These are phyloP conservation scores for Squalus acanthias DNA, from an alignment of 2,797 vertebrate genomes.

Conservation along the genomic window DNA sequence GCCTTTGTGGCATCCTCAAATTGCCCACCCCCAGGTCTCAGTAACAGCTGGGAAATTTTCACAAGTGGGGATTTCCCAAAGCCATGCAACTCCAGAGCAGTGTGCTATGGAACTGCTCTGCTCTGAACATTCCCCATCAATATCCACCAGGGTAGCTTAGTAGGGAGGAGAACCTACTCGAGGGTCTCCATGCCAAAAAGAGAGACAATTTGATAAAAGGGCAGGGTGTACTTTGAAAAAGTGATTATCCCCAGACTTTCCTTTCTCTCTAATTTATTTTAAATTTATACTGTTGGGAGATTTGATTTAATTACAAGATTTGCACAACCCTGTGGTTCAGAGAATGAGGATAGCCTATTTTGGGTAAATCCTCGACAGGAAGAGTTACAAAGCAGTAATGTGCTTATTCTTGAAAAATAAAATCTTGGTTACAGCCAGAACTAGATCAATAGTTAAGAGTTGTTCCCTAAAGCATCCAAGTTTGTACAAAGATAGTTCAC, in stretches of 20 bases:
- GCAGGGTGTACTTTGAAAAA: background rate
- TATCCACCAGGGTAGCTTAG: background rate
- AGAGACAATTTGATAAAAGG: background rate
- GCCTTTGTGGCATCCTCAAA: background rate
- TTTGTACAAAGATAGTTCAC: background rate
- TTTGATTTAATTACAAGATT: background rate
- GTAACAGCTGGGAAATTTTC: background rate
- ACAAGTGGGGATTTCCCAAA: background rate
- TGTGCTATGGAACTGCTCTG: background rate
- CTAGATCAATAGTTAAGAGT: background rate
- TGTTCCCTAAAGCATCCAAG: background rate
- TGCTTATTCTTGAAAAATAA: background rate
- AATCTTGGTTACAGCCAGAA: background rate
- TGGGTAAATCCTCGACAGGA: background rate
- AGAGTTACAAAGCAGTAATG: background rate
- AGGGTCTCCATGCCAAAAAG: background rate
- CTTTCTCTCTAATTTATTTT: background rate
- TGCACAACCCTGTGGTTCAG: background rate
- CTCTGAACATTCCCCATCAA: background rate
- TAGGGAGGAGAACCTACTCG: background rate
- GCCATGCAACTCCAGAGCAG: background rate
- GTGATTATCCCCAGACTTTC: background rate
- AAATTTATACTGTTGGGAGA: no score
- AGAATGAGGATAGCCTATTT: background rate
- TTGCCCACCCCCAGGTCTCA: background rate